phyloP scores from a whole-genome alignment of 2,113 vertebrate genomes.

The Neolamprologus variostigma region DNA sequence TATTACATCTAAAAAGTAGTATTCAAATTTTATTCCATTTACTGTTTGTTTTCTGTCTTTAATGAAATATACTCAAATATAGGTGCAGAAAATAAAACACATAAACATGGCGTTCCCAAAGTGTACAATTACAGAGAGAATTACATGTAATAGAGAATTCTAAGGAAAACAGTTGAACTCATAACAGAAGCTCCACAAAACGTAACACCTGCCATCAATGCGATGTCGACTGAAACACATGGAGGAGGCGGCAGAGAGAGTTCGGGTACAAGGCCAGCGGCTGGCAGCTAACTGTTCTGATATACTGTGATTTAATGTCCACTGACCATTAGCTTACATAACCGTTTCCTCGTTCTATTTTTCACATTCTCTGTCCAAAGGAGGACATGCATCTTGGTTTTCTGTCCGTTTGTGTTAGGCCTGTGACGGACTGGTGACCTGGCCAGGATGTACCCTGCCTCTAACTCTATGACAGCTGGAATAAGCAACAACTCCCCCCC shows the following conservation, averaged over 20 bases:
- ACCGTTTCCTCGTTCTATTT: background rate
- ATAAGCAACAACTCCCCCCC: background rate
- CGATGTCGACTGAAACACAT: background rate
- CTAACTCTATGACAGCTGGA: background rate
- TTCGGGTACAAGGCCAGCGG: background rate
- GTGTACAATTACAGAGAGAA: fast-evolving
- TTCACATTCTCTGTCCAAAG: background rate
- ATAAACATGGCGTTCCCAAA: fast-evolving
- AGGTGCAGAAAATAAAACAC: background rate
- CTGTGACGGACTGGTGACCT: background rate
- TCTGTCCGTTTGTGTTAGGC: background rate
- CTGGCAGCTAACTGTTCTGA: background rate
- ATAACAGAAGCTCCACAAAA: fast-evolving
- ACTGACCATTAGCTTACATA: background rate
- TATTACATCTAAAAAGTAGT: fast-evolving
- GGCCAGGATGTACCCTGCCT: background rate
- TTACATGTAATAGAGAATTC: fast-evolving
- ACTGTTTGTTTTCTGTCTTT: background rate
- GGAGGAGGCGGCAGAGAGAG: fast-evolving
- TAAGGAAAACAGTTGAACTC: background rate
- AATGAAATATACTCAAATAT: background rate
- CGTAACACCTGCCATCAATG: background rate
- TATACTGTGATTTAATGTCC: background rate
- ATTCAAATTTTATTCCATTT: background rate
- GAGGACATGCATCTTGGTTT: background rate